Evolutionary conservation across 2,113 vertebrate genomes (phyloP).

Genomic region (western clawed frog (Xenopus tropicalis)): DNA sequence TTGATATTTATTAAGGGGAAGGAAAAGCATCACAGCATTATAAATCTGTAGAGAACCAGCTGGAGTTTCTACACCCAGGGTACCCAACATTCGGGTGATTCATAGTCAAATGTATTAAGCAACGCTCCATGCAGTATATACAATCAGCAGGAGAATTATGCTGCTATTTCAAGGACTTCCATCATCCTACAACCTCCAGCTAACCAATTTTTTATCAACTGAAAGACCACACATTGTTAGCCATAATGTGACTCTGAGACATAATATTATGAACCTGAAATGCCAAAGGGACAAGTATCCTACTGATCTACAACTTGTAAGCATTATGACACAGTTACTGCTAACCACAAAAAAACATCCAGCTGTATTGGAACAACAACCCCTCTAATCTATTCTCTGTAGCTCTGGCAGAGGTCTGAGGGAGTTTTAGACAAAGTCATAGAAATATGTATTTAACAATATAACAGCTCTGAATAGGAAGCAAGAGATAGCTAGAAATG

Average conservation of each 20-base stretch:
- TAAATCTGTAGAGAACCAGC: slow-evolving; percentile 11
- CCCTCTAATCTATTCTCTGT: too few relatives aligned
- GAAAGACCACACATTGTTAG: not conserved
- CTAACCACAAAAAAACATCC: not conserved
- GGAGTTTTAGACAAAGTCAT: too few relatives aligned
- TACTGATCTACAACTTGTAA: not conserved
- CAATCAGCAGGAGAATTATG: slow-evolving; percentile 4
- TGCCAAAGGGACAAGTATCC: slow-evolving; percentile 9
- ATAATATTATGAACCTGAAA: slow-evolving; percentile 10
- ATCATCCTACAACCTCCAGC: slow-evolving; percentile 29
- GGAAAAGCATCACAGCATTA: slow-evolving; percentile 18
- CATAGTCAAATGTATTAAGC: slow-evolving; percentile 4
- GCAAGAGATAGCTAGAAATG: too few relatives aligned
- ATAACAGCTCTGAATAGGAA: too few relatives aligned
- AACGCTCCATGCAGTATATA: slow-evolving; percentile 8
- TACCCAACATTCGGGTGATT: slow-evolving; percentile 16
- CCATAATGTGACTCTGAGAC: not conserved
- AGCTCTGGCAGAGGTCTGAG: too few relatives aligned
- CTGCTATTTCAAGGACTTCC: slow-evolving; percentile 8
- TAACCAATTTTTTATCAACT: not conserved
- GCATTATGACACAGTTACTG: not conserved
- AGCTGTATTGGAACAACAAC: too few relatives aligned
- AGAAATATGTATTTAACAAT: too few relatives aligned
- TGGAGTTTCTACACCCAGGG: slow-evolving; percentile 19
- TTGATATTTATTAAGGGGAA: slow-evolving; percentile 21